phyloP scores from a whole-genome alignment of 2,113 vertebrate genomes.

The Sula dactylatra region DNA sequence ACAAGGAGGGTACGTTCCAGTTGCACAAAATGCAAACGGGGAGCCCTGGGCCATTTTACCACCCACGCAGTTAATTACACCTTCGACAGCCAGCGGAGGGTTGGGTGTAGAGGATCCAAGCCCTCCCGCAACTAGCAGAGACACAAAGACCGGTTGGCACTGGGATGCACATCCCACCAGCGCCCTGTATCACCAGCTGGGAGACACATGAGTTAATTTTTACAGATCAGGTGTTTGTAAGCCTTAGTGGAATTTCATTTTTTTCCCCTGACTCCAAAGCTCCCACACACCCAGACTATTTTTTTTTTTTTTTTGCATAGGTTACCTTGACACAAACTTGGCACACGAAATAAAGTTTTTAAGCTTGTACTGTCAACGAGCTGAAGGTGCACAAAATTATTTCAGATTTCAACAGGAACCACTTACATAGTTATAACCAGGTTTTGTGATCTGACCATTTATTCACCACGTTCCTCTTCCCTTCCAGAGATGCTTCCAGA shows the following conservation, averaged over 20 bases:
- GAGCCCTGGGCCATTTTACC: conserved; percentile 37
- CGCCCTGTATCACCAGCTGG: neutral
- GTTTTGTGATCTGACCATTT: conserved; percentile 43
- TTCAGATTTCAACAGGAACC: conserved; percentile 31
- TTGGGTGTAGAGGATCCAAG: conserved; percentile 51
- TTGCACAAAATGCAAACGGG: conserved; percentile 53
- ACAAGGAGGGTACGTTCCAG: conserved; percentile 31
- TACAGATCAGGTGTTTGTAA: neutral
- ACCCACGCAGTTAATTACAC: conserved; percentile 60
- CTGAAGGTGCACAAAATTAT: conserved; percentile 26
- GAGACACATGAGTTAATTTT: neutral
- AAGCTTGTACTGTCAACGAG: conserved; percentile 10
- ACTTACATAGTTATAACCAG: conserved; percentile 10
- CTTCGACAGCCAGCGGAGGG: neutral
- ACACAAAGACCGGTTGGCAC: conserved; percentile 41
- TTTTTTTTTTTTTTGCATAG: neutral
- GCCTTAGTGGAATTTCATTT: neutral
- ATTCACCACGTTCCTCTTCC: neutral
- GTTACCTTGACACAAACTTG: conserved; percentile 26
- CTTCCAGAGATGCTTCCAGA: neutral
- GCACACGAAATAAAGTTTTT: conserved; percentile 19
- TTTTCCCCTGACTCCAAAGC: neutral
- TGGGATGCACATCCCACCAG: neutral
- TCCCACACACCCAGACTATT: neutral
- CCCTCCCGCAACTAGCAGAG: conserved; percentile 46